A percentile compares a stretch with the other conserved stretches of the same genome.
phyloP scores from a whole-genome alignment of 2,888 invertebrate species.

The Crossocerus cetratus region DNA sequence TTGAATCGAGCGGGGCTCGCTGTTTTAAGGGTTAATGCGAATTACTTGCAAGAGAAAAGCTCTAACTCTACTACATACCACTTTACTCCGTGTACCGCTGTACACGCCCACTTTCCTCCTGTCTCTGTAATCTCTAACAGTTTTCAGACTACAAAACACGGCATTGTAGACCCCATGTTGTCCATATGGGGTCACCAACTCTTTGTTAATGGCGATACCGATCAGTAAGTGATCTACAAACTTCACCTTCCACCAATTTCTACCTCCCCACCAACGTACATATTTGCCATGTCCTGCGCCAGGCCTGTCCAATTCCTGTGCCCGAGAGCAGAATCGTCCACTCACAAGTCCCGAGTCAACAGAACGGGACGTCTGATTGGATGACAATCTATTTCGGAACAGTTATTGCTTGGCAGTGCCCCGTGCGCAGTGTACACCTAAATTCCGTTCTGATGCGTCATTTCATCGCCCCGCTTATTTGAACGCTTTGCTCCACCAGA shows the following conservation, averaged over 20 bases:
- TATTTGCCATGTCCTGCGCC: too few relatives aligned
- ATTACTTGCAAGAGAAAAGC: conserved; percentile 37
- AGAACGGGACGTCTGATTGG: too few relatives aligned
- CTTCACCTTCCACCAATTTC: conserved; percentile 54
- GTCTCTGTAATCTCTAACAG: conserved; percentile 77
- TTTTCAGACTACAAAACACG: conserved; percentile 87
- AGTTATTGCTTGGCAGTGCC: too few relatives aligned
- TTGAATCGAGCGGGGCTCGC: conserved; percentile 14
- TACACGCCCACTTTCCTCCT: conserved; percentile 65
- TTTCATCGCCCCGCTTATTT: conserved; percentile 24
- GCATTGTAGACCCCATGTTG: conserved; percentile 99
- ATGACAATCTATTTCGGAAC: too few relatives aligned
- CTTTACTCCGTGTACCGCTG: conserved; percentile 47
- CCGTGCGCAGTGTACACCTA: conserved; percentile 9
- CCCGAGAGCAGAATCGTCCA: too few relatives aligned
- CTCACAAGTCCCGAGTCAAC: too few relatives aligned
- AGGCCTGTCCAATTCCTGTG: too few relatives aligned
- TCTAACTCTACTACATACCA: conserved; percentile 40
- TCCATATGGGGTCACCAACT: conserved; percentile 99
- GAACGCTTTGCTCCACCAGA: conserved; percentile 26
- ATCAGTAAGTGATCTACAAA: conserved; percentile 89
- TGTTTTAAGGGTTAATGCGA: conserved; percentile 58
- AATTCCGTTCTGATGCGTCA: conserved; percentile 24
- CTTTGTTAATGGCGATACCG: conserved; percentile 97
- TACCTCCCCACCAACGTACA: conserved; percentile 36